Evolutionary conservation across 2,797 vertebrate genomes (phyloP), one percentile per base, ranked within the genome.

Genomic region (Poecilia gillii): DNA sequence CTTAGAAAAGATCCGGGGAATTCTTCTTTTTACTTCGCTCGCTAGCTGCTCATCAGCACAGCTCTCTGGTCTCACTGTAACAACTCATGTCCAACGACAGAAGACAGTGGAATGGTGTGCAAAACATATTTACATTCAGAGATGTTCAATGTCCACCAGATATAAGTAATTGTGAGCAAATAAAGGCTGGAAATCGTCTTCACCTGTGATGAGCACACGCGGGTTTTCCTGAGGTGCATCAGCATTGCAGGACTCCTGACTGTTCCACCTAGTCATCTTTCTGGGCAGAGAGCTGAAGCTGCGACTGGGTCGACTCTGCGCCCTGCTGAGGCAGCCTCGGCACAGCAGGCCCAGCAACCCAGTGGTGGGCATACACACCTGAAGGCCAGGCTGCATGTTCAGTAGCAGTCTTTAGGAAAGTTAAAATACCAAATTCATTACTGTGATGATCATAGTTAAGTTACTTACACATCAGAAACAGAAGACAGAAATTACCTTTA

Each of bases 201-300:
- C 81, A 96, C 95, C 95, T 86, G 96, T 96, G 84, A 96, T 96
- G 80, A 96, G 94, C 81, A 96, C 85, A 28, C 94, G 92, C 3
- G 95, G 94, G 43, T 72, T 89, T 41, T 95, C 93, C 83, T 85
- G 84, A 74, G 75, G 55, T 80, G 78, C 46, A 5, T 13, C n/a
- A 41, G 90, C 68, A 75, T 77, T 81, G 79, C 66, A 70, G 62
- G 87, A 78, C 25, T 94, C 93, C 14, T 31, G 78, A 78, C 75
- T 90, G 76, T 88, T 93, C 92, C 92, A 93, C 77, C 90, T 88
- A 86, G 91, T 94, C 92, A 93, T 92, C 75, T 90, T 91, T 47
- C 91, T 86, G 51, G 91, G 89, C 14, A 87, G 91, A 87, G 81
- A 93, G 75, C 87, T 88, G 77, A 95, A 84, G 66, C 75, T 74